Base-by-base conservation (phyloP, 1,140 invertebrate genomes). In the Leptinotarsa texana region DNA sequence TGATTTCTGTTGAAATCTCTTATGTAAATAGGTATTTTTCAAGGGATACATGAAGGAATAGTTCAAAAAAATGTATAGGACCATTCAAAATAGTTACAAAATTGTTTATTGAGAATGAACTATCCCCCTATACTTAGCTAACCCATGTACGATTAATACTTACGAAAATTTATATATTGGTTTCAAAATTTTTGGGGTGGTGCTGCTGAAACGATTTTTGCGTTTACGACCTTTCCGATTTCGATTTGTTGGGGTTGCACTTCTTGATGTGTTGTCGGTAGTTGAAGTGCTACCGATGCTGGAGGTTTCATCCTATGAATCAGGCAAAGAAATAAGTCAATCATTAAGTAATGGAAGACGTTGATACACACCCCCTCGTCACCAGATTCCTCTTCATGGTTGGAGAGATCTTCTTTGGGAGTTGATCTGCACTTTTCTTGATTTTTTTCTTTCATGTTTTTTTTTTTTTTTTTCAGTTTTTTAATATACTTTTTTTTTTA, bases 211-310 rank as follows among this genome's bases (percentile, higher is more conserved):
- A 80, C 91, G 92, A 80, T 91, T 90, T 83, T 91, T 86, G 65
- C 93, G 89, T 82, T 91, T 90, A 63, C 90, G 89, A 42, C 90
- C 90, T 63, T 90, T 90, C 22, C 90, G 87, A 27, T 89, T 86
- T 66, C 86, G 87, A 61, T 89, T 90, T 33, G 93, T 96, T 4
- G 95, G 95, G 47, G 95, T 96, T 79, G 94, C 95, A 86, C 95
- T 96, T 33, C 94, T 89, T 15, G 95, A 95, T 75, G 93, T 94
- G 81, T 92, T 93, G 74, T 94, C 93, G 15, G 93, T 94, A 27
- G 93, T 94, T 2, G 92, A 93, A 75, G 93, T 93, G 85, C 94
- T 96, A 57, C 93, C 93, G 72, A 95, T 91, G 83, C 94, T 95
- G 22, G 92, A 94, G 57, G 93, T 94, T 82, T 94, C 92, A 84